phyloP scores from a whole-genome alignment of 1,140 invertebrate genomes.

The Achatina immaculata region DNA sequence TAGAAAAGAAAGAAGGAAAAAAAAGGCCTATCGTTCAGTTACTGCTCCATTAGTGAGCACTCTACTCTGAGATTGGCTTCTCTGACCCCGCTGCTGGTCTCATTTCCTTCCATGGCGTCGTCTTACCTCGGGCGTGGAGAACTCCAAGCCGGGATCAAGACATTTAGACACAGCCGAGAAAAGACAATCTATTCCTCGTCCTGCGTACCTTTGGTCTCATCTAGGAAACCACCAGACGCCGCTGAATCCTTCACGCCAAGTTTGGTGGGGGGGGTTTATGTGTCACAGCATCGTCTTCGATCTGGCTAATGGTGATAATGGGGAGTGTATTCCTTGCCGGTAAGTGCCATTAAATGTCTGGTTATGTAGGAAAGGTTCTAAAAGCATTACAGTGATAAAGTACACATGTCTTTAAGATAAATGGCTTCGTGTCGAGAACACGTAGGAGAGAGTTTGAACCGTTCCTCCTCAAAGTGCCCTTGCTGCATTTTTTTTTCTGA shows the following conservation, averaged over 20 bases:
- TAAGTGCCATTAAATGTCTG: neutral
- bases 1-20: neutral
- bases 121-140: neutral
- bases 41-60: neutral
- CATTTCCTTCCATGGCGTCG: neutral
- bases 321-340: neutral
- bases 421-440: no score
- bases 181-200: no score
- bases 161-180: no score
- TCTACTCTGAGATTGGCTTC: constrained; percentile 3
- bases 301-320: constrained; percentile 1
- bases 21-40: neutral
- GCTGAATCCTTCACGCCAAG: neutral
- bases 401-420: no score
- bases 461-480: no score
- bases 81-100: neutral
- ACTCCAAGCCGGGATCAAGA: no score
- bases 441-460: no score
- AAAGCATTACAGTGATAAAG: no score
- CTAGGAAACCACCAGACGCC: no score
- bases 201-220: no score
- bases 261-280: neutral
- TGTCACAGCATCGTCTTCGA: neutral
- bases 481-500: no score
- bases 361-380: no score